Evolutionary conservation across 2,888 invertebrate species (phyloP).

Genomic region (Schizotus pectinicornis): DNA sequence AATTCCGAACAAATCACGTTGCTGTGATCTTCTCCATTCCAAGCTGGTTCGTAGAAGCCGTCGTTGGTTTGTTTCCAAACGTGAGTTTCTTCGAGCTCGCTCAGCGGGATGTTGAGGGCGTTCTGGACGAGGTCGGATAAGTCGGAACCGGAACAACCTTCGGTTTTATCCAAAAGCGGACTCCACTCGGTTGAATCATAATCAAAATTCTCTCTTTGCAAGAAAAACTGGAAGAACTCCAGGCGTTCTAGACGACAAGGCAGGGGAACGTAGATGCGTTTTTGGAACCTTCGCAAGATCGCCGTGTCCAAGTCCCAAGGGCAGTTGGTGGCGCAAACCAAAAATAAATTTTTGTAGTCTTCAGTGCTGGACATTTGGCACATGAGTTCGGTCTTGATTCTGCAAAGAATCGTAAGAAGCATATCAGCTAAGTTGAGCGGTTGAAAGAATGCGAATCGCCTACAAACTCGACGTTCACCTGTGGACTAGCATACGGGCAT

Average conservation of each 20-base stretch:
- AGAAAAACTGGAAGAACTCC: slow-evolving; percentile 48
- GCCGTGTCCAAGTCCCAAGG: slow-evolving; percentile 69
- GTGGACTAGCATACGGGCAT: too few species aligned
- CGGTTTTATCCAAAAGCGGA: slow-evolving; percentile 56
- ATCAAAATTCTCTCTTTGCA: slow-evolving; percentile 40
- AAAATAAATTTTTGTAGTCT: slow-evolving; percentile 49
- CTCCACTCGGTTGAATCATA: slow-evolving; percentile 52
- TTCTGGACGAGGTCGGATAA: slow-evolving; percentile 59
- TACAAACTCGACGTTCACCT: too few species aligned
- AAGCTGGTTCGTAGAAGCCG: slow-evolving; percentile 44
- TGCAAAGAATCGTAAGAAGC: too few species aligned
- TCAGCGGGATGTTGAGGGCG: slow-evolving; percentile 59
- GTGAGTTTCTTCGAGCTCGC: slow-evolving; percentile 57
- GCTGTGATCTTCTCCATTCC: slow-evolving; percentile 27
- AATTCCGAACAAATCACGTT: slow-evolving; percentile 36
- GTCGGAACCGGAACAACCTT: slow-evolving; percentile 65
- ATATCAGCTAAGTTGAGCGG: too few species aligned
- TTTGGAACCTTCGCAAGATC: slow-evolving; percentile 64
- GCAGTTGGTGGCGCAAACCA: slow-evolving; percentile 67
- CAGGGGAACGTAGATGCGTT: slow-evolving; percentile 62
- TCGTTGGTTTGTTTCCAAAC: slow-evolving; percentile 52
- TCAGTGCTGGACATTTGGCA: slow-evolving; percentile 60
- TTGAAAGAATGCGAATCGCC: too few species aligned
- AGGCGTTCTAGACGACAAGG: slow-evolving; percentile 53
- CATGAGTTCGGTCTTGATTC: slow-evolving; percentile 65